phyloP scores from a whole-genome alignment of 2,797 vertebrate species.

The Trachurus trachurus region DNA sequence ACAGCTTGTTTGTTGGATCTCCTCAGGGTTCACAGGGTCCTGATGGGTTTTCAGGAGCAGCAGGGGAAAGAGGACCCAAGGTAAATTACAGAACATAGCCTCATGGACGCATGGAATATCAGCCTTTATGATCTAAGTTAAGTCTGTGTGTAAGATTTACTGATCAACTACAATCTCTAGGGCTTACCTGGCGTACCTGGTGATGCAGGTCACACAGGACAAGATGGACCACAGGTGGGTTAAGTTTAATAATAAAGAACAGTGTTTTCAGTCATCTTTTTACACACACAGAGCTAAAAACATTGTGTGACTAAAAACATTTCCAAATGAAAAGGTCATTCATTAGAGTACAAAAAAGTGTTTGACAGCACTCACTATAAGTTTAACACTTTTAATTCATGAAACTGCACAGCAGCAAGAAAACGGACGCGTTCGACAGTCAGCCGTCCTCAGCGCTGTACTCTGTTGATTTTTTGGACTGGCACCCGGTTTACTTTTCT shows the following conservation, averaged over 20 bases:
- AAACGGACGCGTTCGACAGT: too few species aligned
- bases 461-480: too few species aligned
- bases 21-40: conserved; percentile 80
- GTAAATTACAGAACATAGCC: conserved; percentile 69
- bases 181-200: conserved; percentile 84
- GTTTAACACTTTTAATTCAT: too few species aligned
- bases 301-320: too few species aligned
- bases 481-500: too few species aligned
- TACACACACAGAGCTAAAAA: too few species aligned
- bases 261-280: background rate
- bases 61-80: conserved; percentile 87
- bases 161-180: conserved; percentile 68
- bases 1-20: conserved; percentile 31
- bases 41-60: conserved; percentile 80
- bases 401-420: too few species aligned
- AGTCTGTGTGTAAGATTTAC: background rate
- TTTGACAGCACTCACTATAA: too few species aligned
- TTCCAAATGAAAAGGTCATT: background rate
- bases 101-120: background rate
- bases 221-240: conserved; percentile 90
- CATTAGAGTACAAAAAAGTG: too few species aligned
- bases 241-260: background rate
- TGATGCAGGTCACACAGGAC: conserved; percentile 81
- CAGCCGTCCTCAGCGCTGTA: too few species aligned
- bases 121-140: background rate